Base-by-base conservation (phyloP, 2,888 invertebrate genomes). In the Acholoe squamosa region DNA sequence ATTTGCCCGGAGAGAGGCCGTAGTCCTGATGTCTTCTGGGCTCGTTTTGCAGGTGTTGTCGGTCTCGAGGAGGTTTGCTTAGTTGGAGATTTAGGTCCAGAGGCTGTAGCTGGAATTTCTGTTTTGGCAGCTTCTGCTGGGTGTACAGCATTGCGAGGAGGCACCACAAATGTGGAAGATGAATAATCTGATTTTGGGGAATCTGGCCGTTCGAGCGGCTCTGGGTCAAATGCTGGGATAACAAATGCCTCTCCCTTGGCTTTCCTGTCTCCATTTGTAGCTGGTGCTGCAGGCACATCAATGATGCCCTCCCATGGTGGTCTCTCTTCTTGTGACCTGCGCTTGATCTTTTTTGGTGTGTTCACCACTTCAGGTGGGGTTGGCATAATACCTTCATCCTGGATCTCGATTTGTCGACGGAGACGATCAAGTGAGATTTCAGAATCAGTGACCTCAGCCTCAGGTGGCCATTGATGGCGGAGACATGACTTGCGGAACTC, bases 401-500 rank as follows among this genome's bases (percentile, higher is more conserved):
- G 86, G 28, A 86, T 86, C 31, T 86, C 91, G 10, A 91, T 77
- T 54, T 91, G 91, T 25, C 67, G 31, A 28, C 91, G 89, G 33
- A 91, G 34, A 34, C 76, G 22, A 0, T 43, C 71, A 61, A 91
- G 89, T 33, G 90, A 88, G 51, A 91, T 89, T 28, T 71, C 71
- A 19, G 43, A n/a, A 43, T 84, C 84, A 12, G 51, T 89, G 16
- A 52, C 84, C 54, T 91, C 92, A 7, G 54, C 89, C 31, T 91
- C 91, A 5, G 93, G 92, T 1, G 93, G 93, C 93, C 93, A 93
- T 67, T 91, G 56, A 56, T 93, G 93, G 0, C 93, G 91, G 10
- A 93, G 43, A 71, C 92, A 92, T 22, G 93, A 93, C 76, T 92
- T 91, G 14, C 93, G 91, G 89, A 93, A 93, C 84, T 93, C 92